Evolutionary conservation across 1,140 invertebrate genomes (phyloP).

Genomic region (Armadillidium nasatum): DNA sequence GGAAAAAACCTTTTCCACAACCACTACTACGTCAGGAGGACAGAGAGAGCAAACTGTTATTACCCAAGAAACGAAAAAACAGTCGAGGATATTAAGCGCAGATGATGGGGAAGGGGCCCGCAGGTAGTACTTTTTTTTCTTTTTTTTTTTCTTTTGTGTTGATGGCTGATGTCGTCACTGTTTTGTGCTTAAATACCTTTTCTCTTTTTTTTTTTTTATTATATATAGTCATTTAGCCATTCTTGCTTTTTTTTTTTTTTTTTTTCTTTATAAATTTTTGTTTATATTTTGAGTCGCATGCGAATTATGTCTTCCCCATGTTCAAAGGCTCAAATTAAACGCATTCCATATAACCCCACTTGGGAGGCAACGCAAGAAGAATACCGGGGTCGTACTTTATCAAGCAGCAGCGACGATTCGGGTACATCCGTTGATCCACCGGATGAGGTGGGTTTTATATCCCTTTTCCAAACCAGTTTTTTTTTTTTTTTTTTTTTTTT

Average conservation of each 20-base stretch:
- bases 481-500: no score
- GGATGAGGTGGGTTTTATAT: slow-evolving; percentile 51
- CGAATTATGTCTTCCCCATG: neutral
- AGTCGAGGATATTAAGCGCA: slow-evolving; percentile 57
- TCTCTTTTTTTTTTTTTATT: no score
- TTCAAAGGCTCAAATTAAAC: slow-evolving; percentile 23
- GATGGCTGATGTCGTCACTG: no score
- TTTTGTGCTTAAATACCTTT: no score
- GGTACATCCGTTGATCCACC: slow-evolving; percentile 79
- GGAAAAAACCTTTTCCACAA: slow-evolving; percentile 86
- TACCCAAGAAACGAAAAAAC: slow-evolving; percentile 83
- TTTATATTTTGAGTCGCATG: neutral
- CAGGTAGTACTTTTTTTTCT: neutral
- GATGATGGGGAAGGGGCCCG: slow-evolving; percentile 31
- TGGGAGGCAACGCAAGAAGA: slow-evolving; percentile 1
- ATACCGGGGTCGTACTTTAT: slow-evolving; percentile 29
- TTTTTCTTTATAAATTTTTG: neutral
- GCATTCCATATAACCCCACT: slow-evolving; percentile 26
- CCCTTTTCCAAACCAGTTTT: no score
- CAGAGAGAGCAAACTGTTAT: slow-evolving; percentile 80
- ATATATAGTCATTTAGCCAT: neutral
- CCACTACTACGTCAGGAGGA: slow-evolving; percentile 70
- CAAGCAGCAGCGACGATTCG: slow-evolving; percentile 74
- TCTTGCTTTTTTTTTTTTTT: neutral
- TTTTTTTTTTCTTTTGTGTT: neutral